Percentiles rank a stretch among this genome's conserved stretches.
Conservation (phyloP, 2,113 vertebrate genomes). For the Triplophysa siluroides region DNA sequence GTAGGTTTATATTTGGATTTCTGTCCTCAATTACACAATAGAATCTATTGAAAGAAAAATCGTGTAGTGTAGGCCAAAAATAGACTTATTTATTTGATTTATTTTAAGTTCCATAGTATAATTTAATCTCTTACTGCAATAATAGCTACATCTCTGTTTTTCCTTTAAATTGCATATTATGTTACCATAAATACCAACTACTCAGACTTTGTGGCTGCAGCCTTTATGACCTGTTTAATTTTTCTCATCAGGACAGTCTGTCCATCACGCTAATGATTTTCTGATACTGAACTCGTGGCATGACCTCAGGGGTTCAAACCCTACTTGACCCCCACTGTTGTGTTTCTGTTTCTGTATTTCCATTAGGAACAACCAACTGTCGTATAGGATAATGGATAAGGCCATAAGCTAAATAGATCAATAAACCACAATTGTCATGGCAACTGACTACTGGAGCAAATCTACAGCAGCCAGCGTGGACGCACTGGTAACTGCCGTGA, state of each 20-base stretch:
- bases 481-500: constrained; percentile 15
- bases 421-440: constrained; percentile 48
- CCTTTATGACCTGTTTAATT: constrained; percentile 43
- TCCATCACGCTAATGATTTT: constrained; percentile 64
- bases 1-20: background rate
- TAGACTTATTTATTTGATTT: background rate
- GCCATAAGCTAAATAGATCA: constrained; percentile 48
- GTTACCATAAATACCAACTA: background rate
- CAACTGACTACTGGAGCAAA: constrained; percentile 43
- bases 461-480: background rate
- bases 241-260: constrained; percentile 61
- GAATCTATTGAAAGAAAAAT: background rate
- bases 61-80: background rate
- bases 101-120: background rate
- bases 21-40: background rate
- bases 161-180: constrained; percentile 21
- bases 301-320: constrained; percentile 2
- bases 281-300: constrained; percentile 49
- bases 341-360: constrained; percentile 48
- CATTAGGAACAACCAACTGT: constrained; percentile 51
- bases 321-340: constrained; percentile 45
- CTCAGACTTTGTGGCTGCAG: background rate
- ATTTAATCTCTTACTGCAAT: background rate
- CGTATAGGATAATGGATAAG: constrained; percentile 50
- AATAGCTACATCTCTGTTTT: constrained; percentile 13